phyloP scores from a whole-genome alignment of 2,797 vertebrate species.

The Argentina silus region DNA sequence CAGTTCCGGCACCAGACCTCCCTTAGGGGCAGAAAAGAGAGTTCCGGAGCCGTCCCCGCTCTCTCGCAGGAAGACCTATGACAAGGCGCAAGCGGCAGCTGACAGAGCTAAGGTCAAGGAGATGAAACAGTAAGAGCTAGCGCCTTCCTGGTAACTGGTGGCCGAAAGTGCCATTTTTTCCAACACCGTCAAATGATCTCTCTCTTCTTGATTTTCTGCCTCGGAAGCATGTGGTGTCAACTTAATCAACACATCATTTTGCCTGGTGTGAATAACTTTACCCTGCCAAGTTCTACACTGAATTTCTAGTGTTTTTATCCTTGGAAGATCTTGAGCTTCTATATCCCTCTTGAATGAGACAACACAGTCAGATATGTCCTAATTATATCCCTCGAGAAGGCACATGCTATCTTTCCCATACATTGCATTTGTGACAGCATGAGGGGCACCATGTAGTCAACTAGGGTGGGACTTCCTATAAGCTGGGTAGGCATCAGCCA shows the following conservation, averaged over 20 bases:
- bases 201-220: slow-evolving; percentile 44
- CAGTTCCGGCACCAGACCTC: slow-evolving; percentile 82
- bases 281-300: slow-evolving; percentile 52
- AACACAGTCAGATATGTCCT: not conserved
- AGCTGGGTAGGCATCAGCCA: too few relatives aligned
- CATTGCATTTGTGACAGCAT: too few relatives aligned
- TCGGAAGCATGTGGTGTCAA: slow-evolving; percentile 60
- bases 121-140: slow-evolving; percentile 91
- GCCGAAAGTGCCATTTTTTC: slow-evolving; percentile 23
- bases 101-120: slow-evolving; percentile 93
- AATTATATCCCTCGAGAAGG: too few relatives aligned
- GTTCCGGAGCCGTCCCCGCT: slow-evolving; percentile 90
- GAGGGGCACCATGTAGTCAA: too few relatives aligned
- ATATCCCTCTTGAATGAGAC: slow-evolving; percentile 15
- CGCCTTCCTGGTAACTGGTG: slow-evolving; percentile 43
- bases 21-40: slow-evolving; percentile 83
- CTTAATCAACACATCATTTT: slow-evolving; percentile 25
- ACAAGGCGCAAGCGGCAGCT: slow-evolving; percentile 79
- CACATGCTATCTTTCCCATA: too few relatives aligned
- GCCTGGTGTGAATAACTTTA: slow-evolving; percentile 46
- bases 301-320: slow-evolving; percentile 31
- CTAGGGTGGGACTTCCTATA: too few relatives aligned
- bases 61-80: slow-evolving; percentile 90
- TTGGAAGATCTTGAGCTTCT: not conserved
- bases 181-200: slow-evolving; percentile 52